A percentile compares a stretch with the other conserved stretches of the same genome.
Conservation (phyloP, 1,140 invertebrate species). For the Zaprionus camerounensis region DNA sequence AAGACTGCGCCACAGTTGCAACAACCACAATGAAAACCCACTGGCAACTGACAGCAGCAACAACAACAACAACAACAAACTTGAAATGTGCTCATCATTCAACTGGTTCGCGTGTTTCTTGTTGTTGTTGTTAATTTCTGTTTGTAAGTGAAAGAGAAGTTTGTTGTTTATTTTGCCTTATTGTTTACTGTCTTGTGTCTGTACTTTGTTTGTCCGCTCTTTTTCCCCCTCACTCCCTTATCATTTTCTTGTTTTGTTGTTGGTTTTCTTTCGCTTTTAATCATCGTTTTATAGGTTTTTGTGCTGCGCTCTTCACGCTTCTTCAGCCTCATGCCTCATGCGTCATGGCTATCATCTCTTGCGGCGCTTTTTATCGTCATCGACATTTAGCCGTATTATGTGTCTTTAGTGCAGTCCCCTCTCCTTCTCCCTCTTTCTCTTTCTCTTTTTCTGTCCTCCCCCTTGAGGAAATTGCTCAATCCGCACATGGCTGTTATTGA, state of each 20-base stretch:
- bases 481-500: constrained; percentile 5
- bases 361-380: constrained; percentile 26
- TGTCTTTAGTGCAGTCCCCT: background rate
- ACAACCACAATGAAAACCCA: background rate
- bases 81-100: constrained; percentile 58
- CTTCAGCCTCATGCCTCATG: constrained; percentile 32
- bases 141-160: constrained; percentile 63
- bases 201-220: constrained; percentile 18
- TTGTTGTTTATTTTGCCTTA: constrained; percentile 39
- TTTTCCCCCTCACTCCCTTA: constrained; percentile 3
- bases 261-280: constrained; percentile 9
- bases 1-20: constrained; percentile 42
- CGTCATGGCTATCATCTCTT: constrained; percentile 43
- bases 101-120: constrained; percentile 17
- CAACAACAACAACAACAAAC: constrained; percentile 34
- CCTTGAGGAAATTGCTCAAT: constrained; percentile 4
- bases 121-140: constrained; percentile 1
- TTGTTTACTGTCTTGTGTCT: constrained; percentile 15
- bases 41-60: constrained; percentile 6
- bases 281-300: constrained; percentile 58
- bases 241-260: constrained; percentile 18
- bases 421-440: too few relatives aligned
- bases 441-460: background rate
- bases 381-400: constrained; percentile 11
- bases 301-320: constrained; percentile 33